phyloP scores from a whole-genome alignment of 1,140 invertebrate genomes.

The Drosophila watanabei region DNA sequence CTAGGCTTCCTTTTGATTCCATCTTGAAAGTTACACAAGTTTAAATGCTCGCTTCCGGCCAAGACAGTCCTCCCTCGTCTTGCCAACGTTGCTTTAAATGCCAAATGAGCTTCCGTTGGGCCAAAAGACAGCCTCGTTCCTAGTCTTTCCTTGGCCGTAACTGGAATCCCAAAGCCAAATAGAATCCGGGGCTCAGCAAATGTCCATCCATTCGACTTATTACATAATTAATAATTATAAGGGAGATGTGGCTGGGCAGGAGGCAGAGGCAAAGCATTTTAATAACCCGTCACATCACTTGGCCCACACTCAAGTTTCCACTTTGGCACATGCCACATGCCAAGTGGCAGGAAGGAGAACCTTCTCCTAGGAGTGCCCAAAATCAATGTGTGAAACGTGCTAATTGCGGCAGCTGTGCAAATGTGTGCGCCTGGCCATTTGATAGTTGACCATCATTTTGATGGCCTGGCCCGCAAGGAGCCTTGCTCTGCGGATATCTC shows the following conservation, averaged over 20 bases:
- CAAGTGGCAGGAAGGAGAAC: not conserved
- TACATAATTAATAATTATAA: slow-evolving; percentile 82
- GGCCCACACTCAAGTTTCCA: slow-evolving; percentile 33
- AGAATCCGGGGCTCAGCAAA: slow-evolving; percentile 41
- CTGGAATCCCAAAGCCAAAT: slow-evolving; percentile 54
- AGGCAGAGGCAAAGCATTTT: slow-evolving; percentile 58
- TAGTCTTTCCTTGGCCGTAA: not conserved
- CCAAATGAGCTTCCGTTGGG: slow-evolving; percentile 42
- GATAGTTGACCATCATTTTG: slow-evolving; percentile 82
- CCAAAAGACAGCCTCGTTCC: not conserved
- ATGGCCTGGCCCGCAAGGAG: slow-evolving; percentile 37
- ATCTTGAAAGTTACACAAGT: slow-evolving; percentile 23
- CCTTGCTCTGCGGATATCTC: slow-evolving; percentile 30
- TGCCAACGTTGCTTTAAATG: slow-evolving; percentile 31
- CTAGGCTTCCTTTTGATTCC: slow-evolving; percentile 8
- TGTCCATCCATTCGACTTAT: slow-evolving; percentile 61
- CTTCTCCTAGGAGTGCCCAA: slow-evolving; percentile 13
- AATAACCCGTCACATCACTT: slow-evolving; percentile 64
- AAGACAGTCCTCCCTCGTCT: not conserved
- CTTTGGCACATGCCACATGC: slow-evolving; percentile 32
- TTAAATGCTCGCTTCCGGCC: slow-evolving; percentile 42
- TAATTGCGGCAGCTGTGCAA: slow-evolving; percentile 83
- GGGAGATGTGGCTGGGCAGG: no score
- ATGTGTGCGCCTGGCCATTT: slow-evolving; percentile 74
- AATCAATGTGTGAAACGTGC: slow-evolving; percentile 83